Evolutionary conservation across 2,888 invertebrate species (phyloP), one percentile per base, ranked within the genome.

Genomic region (Ditula angustiorana): DNA sequence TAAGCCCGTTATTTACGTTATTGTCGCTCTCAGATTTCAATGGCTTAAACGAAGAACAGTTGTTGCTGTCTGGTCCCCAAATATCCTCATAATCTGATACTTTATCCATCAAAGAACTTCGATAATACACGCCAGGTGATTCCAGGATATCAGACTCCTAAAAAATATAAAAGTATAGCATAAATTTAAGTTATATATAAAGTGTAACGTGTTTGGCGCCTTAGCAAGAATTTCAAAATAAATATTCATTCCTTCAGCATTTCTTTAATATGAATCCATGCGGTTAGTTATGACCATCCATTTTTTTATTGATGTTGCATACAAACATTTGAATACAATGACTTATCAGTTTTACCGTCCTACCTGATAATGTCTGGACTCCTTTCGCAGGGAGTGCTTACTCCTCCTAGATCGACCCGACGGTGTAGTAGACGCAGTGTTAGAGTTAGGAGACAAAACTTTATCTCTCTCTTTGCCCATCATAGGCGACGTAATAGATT

Each of bases 41-140:
- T 71, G 94, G 90, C 74, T 92, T 89, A 67, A 93, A 93, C 21
- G 92, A 89, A 35, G 93, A 88, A 71, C 92, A 90, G 68, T 83
- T 88, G 70, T 91, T 92, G 68, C 85, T 83, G 79, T 95, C 95
- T 59, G 95, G 95, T 69, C 96, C 95, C 98, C 98, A 98, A 74
- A 98, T 96, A 82, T 98, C 98, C 90, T 98, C 98, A 81, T 98
- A 98, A 87, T 98, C 98, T 75, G 98, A 98, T 49, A 97, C 96
- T 91, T 98, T 98, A 82, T 98, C 98, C 68, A 97, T 96, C 30
- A 98, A 93, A 1, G 96, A 96, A 85, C 98, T 98, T 74, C 96
- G 94, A 81, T 96, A 98, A 80, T 98, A 98, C 57, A 96, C 94
- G 68, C 95, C 95, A 30, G 96, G 96, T 59, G 97, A 96, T 85